Conservation (phyloP, 2,888 invertebrate species). For the Cheilosia soror region DNA sequence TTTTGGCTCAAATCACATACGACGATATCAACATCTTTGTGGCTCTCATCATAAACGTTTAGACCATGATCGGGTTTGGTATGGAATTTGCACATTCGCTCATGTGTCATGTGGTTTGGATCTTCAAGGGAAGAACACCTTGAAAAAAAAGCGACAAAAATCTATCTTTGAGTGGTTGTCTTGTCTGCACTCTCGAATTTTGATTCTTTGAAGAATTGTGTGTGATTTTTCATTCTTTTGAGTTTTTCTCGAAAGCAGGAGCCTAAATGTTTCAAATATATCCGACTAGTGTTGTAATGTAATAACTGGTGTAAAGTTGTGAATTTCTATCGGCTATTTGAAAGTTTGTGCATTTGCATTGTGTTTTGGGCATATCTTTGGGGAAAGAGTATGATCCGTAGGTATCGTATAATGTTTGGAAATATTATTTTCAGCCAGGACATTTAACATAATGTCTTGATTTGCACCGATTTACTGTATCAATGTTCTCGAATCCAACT, state of each 20-base stretch:
- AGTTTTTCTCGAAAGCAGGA: neutral
- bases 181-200: neutral
- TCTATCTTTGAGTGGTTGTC: neutral
- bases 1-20: conserved; percentile 38
- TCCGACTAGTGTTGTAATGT: no score
- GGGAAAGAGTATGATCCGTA: no score
- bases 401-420: no score
- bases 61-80: conserved; percentile 65
- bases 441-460: no score
- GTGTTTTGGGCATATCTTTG: no score
- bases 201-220: conserved; percentile 14
- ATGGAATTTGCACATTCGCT: conserved; percentile 48
- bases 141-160: neutral
- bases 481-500: no score
- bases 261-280: no score
- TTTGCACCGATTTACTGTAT: no score
- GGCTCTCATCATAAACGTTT: conserved; percentile 46
- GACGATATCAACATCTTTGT: conserved; percentile 45
- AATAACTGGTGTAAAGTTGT: no score
- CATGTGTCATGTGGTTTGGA: neutral
- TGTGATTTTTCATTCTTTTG: neutral
- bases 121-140: conserved; percentile 23
- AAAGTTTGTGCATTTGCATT: no score
- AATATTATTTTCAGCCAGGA: no score
- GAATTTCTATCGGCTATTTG: no score